Base-by-base conservation (phyloP, 2,888 invertebrate genomes). In the Nephrotoma flavescens region DNA sequence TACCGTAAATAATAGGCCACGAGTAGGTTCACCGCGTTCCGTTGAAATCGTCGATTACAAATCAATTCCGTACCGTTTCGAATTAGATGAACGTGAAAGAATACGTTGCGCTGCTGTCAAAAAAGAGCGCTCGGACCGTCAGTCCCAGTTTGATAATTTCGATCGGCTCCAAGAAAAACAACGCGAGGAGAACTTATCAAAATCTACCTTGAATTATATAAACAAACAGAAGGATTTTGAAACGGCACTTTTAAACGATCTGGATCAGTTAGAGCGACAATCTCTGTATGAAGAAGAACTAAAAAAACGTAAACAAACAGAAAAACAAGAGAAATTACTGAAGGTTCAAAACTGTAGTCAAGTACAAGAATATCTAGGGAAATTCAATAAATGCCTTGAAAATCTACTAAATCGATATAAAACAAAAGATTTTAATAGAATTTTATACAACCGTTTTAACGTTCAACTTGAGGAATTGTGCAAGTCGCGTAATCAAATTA, bases 281-380 rank as follows among this genome's bases (percentile, higher is more conserved):
- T 91, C 92, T n/a, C 91, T 92, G 87, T 90, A 93, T 6, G 92
- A 92, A 88, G 89, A 92, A 83, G 90, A 91, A 88, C 91, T 94
- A 89, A 89, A 92, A 71, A 91, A 92, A 89, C 91, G 91, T 86
- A 89, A 92, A 86, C 91, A 92, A 88, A 92, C 93, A 85, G 93
- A 93, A 89, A 94, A 94, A 87, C 93, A 93, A 88, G 90, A 92
- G 87, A 42, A 84, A 7, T 15, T n/a, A 12, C 12, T 42, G 42
- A 42, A 84, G n/a, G 9, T 4, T 0, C 41, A 84, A 42, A 42
- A 84, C n/a, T 42, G 1, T 2, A 84, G n/a, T 15, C n/a, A 84
- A 31, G 42, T 84, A 3, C 6, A 42, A 15, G 15, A n/a, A 42
- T 15, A 6, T 15, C 4, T 84, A n/a, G 7, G 0, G 7, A 42